Evolutionary conservation across 1,140 invertebrate species (phyloP), one percentile per base, ranked within the genome.

Genomic region (Gonatopus flavifemur): DNA sequence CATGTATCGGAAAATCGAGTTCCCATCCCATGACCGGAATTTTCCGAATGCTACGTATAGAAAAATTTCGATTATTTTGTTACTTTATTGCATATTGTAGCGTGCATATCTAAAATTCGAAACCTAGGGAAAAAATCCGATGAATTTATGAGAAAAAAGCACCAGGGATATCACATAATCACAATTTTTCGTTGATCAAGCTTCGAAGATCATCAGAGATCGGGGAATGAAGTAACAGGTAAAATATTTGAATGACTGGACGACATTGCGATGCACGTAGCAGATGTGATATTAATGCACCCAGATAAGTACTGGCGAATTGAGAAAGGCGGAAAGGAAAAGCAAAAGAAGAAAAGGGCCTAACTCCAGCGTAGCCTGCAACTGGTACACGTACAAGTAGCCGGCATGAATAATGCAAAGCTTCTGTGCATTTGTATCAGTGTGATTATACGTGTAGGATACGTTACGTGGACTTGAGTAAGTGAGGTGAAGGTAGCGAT

Each of bases 381-480:
- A 53, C 46, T 37, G 46, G 30, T 45, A 39, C 48, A 42, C 37
- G 19, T 52, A 20, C 57, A 33, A 57, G 49, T 49, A 15, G 22
- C 52, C 22, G 12, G 32, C 22, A 57, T 35, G 32, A 43, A 57
- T 54, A 57, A 57, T 47, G 42, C 21, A 47, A 42, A 47, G 32
- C 38, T 9, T 13, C 25, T n/a, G n/a, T n/a, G n/a, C n/a, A n/a
- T n/a, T n/a, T n/a, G 25, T 28, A 6, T 7, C 25, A 12, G 12
- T 6, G 12, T 12, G 12, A 12, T 28, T 28, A 12, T 28, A 28
- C 25, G 25, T 7, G 25, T 7, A 12, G 12, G 12, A 12, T 7
- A 12, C 25, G 25, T 28, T 28, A 28, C 6, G 12, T 7, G 25
- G 25, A 28, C 6, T 28, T 6, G 25, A 12, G 25, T 7, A 28